Evolutionary conservation across 2,888 invertebrate species (phyloP).

Genomic region (Sycophila texana): DNA sequence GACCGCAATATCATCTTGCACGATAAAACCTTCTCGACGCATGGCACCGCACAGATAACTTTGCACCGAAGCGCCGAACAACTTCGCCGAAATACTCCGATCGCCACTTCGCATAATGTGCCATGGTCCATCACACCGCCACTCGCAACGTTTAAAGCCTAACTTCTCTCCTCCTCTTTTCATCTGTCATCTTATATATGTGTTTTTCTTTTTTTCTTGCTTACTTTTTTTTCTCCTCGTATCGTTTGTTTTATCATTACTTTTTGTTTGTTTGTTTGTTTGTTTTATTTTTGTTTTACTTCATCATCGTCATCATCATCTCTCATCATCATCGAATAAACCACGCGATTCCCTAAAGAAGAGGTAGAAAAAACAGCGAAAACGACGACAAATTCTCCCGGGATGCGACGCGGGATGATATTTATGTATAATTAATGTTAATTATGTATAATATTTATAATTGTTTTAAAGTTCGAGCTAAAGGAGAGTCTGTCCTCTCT

Average conservation of each 20-base stretch:
- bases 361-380: slow-evolving; percentile 73
- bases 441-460: slow-evolving; percentile 65
- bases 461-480: slow-evolving; percentile 61
- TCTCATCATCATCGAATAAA: slow-evolving; percentile 57
- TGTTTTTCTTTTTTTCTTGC: slow-evolving; percentile 2
- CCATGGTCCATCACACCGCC: neutral
- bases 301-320: slow-evolving; percentile 45
- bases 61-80: too few relatives aligned
- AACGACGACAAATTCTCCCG: slow-evolving; percentile 68
- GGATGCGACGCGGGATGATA: slow-evolving; percentile 62
- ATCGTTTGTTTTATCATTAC: slow-evolving; percentile 18
- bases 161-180: slow-evolving; percentile 25
- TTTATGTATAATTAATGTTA: slow-evolving; percentile 61
- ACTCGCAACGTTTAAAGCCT: neutral
- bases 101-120: slow-evolving; percentile 6
- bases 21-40: slow-evolving; percentile 52
- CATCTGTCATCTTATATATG: slow-evolving; percentile 39
- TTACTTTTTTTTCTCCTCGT: slow-evolving; percentile 11
- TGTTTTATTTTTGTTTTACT: slow-evolving; percentile 43
- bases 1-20: slow-evolving; percentile 65
- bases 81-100: neutral
- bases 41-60: neutral
- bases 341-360: slow-evolving; percentile 69
- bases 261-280: slow-evolving; percentile 42
- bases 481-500: slow-evolving; percentile 52